phyloP scores from a whole-genome alignment of 53 echinoderm and acorn worm genomes.

The Pentamera pediparva region DNA sequence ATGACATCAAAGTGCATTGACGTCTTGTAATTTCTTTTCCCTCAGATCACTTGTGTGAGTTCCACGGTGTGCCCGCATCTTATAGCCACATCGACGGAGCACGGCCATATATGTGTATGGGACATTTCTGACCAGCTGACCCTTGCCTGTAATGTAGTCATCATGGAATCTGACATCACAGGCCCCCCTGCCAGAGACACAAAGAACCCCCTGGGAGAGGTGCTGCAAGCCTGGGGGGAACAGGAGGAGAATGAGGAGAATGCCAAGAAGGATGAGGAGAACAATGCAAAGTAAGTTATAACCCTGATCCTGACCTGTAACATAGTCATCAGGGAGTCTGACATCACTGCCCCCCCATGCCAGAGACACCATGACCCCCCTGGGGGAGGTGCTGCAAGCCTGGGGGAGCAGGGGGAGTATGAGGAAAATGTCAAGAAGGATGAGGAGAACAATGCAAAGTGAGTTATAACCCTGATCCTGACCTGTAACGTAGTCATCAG shows the following conservation, averaged over 20 bases:
- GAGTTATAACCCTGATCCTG: conserved; percentile 24
- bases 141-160: conserved; percentile 39
- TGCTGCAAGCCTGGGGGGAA: conserved; percentile 61
- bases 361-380: conserved; percentile 13
- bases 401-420: conserved; percentile 64
- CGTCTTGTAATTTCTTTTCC: neutral
- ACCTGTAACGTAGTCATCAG: conserved; percentile 25
- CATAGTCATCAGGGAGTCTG: conserved; percentile 3
- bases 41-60: conserved; percentile 85
- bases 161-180: conserved; percentile 4
- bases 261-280: conserved; percentile 14
- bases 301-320: conserved; percentile 33
- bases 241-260: conserved; percentile 42
- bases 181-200: neutral
- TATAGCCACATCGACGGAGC: conserved; percentile 77
- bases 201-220: conserved; percentile 16
- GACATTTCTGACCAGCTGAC: conserved; percentile 83
- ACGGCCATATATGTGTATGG: conserved; percentile 91
- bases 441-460: conserved; percentile 47
- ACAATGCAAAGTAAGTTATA: conserved; percentile 49
- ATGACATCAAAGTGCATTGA: neutral
- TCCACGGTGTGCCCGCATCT: conserved; percentile 51
- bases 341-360: neutral
- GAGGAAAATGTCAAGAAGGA: conserved; percentile 22
- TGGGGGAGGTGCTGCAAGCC: conserved; percentile 44